phyloP scores from a whole-genome alignment of 2,888 invertebrate species.

The Drosophila atroscutellata region DNA sequence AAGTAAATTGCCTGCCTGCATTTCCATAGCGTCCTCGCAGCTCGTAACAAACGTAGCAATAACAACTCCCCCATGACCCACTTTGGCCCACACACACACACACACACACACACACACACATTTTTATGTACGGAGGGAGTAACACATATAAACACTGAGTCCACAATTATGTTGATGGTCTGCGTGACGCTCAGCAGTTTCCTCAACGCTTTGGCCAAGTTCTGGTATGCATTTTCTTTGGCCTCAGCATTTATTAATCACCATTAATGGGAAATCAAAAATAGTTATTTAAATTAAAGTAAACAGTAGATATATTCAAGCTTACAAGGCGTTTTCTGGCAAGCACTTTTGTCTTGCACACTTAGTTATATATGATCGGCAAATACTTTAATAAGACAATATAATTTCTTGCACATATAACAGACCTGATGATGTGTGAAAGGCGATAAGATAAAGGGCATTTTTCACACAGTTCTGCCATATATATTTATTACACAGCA shows the following conservation, averaged over 20 bases:
- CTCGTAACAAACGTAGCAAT: slow-evolving; percentile 29
- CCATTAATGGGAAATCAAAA: neutral
- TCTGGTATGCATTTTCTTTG: neutral
- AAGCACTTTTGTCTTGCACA: neutral
- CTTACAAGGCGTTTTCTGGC: neutral
- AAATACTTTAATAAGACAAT: neutral
- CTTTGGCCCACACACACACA: slow-evolving; percentile 49
- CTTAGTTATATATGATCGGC: too few relatives aligned
- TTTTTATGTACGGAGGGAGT: slow-evolving; percentile 27
- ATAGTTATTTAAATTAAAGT: neutral
- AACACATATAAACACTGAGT: slow-evolving; percentile 4
- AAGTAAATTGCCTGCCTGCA: slow-evolving; percentile 52
- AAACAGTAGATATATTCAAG: neutral
- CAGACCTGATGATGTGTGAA: neutral
- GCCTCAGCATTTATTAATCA: neutral
- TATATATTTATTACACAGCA: neutral
- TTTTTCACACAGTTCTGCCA: neutral
- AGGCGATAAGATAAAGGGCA: neutral
- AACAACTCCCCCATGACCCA: slow-evolving; percentile 63
- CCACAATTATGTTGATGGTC: slow-evolving; percentile 6
- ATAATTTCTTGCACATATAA: neutral
- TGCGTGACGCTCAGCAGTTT: slow-evolving; percentile 5
- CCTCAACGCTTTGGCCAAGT: neutral
- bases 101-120: slow-evolving; percentile 31
- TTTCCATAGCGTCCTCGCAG: slow-evolving; percentile 8